Evolutionary conservation across 1,140 invertebrate genomes (phyloP).

Genomic region (Lordiphosa collinella): DNA sequence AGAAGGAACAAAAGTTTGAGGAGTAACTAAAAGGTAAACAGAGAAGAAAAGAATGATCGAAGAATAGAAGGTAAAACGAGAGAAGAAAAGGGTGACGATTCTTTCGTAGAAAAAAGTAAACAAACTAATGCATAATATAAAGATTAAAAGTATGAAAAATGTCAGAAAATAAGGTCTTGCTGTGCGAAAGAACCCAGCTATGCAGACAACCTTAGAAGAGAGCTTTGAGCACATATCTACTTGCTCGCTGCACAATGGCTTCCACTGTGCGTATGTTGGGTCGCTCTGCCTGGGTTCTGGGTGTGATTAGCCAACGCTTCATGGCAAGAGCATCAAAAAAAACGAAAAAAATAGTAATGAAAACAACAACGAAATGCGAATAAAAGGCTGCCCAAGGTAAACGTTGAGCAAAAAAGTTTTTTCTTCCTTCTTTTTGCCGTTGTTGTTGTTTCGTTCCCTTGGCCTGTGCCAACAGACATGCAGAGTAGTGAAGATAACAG

Average conservation of each 20-base stretch:
- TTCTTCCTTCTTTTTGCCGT: conserved; percentile 6
- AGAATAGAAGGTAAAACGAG: no score
- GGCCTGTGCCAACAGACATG: conserved; percentile 11
- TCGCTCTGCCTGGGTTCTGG: background rate
- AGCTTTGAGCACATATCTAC: background rate
- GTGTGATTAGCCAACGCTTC: conserved; percentile 49
- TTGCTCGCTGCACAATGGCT: background rate
- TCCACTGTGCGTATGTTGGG: conserved; percentile 16
- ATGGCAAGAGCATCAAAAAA: conserved; percentile 28
- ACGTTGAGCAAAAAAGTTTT: conserved; percentile 10
- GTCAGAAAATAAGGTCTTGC: no score
- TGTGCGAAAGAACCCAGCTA: no score
- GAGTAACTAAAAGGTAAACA: no score
- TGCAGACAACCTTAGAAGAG: background rate
- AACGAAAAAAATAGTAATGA: conserved; percentile 15
- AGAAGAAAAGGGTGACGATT: no score
- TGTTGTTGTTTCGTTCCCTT: background rate
- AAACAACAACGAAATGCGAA: conserved; percentile 15
- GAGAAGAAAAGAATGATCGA: no score
- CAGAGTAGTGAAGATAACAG: background rate
- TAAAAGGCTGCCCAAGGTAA: conserved; percentile 27
- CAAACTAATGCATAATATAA: no score
- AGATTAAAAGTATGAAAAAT: no score
- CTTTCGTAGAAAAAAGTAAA: no score
- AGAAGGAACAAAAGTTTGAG: no score